These are phyloP conservation scores for Anguilla anguilla DNA, from an alignment of 2,797 vertebrate species.

Conservation along the genomic window DNA sequence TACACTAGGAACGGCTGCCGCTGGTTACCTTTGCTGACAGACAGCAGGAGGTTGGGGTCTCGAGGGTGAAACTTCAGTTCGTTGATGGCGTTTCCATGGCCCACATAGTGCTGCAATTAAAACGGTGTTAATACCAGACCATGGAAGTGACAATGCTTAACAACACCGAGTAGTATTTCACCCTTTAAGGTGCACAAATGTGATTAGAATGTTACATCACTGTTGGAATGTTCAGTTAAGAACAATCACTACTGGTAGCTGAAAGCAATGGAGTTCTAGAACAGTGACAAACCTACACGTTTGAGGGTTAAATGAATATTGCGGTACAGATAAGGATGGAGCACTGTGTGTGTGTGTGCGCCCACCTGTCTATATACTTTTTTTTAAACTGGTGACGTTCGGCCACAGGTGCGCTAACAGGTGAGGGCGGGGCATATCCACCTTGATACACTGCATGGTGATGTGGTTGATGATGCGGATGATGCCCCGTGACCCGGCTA, in stretches of 20 bases:
- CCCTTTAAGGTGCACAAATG: too few species aligned
- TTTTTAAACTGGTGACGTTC: background rate
- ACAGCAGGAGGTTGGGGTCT: constrained; percentile 96
- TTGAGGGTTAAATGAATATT: background rate
- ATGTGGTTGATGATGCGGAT: constrained; percentile 98
- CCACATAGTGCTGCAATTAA: constrained; percentile 90
- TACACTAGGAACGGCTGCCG: background rate
- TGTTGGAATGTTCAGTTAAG: too few species aligned
- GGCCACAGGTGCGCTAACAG: background rate
- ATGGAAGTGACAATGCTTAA: background rate
- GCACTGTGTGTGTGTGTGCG: background rate
- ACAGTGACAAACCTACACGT: too few species aligned
- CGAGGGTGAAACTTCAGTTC: constrained; percentile 98
- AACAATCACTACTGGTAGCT: too few species aligned
- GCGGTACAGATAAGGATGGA: background rate
- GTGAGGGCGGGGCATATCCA: constrained; percentile 47
- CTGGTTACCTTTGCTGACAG: constrained; percentile 96
- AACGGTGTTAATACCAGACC: background rate
- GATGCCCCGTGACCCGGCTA: constrained; percentile 95
- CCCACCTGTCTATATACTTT: background rate
- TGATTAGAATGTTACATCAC: too few species aligned
- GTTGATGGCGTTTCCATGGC: constrained; percentile 98
- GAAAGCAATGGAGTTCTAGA: too few species aligned
- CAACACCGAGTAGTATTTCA: too few species aligned
- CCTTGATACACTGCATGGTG: constrained; percentile 99